Conservation (phyloP, 2,797 vertebrate genomes). For the Bradypodion pumilum region DNA sequence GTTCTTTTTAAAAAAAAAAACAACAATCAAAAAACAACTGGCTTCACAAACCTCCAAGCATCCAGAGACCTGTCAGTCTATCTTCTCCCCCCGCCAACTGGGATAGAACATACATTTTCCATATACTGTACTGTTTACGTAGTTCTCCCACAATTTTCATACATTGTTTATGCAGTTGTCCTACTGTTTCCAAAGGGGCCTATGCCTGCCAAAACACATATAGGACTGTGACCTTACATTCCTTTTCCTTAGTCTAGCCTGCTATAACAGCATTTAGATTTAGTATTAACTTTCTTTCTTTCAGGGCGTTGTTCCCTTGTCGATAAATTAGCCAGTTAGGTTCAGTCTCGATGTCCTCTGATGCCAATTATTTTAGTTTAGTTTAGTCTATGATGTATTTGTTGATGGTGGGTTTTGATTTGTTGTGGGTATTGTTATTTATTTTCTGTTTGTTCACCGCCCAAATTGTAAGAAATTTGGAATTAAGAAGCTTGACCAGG, state of each 20-base stretch:
- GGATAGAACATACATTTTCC: neutral
- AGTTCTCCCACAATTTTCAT: no score
- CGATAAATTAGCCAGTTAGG: no score
- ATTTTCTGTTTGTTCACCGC: no score
- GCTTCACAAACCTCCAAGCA: neutral
- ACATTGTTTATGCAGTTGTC: no score
- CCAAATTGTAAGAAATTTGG: neutral
- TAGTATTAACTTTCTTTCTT: no score
- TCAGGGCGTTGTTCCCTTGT: no score
- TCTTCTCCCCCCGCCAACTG: neutral
- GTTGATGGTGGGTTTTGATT: no score
- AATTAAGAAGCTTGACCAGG: neutral
- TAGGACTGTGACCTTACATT: neutral
- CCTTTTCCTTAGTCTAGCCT: neutral
- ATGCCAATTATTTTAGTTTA: no score
- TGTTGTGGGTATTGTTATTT: no score
- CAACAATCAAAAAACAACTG: no score
- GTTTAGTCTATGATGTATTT: no score
- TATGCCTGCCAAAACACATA: neutral
- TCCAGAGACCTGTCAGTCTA: neutral
- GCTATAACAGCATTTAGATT: neutral
- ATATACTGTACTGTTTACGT: neutral
- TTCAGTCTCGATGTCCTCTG: no score
- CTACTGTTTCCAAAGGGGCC: neutral
- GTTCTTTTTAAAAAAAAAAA: neutral